phyloP scores from a whole-genome alignment of 2,113 vertebrate species.

The Paedocypris sp. region DNA sequence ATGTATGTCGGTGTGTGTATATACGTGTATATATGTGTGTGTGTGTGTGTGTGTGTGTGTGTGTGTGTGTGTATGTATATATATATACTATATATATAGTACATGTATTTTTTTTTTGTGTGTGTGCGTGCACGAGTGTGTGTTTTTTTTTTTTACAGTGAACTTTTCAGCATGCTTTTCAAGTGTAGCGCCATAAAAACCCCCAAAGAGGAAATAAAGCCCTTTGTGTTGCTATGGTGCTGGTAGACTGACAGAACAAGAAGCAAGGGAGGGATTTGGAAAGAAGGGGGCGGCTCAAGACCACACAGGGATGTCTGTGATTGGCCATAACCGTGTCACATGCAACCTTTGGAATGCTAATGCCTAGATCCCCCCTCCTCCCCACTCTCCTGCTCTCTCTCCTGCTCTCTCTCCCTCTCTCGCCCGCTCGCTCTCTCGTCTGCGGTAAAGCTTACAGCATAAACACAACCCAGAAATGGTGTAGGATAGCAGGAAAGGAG shows the following conservation, averaged over 20 bases:
- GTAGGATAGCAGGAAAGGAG: conserved; percentile 42
- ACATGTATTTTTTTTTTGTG: too few relatives aligned
- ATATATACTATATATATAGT: too few relatives aligned
- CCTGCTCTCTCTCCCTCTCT: conserved; percentile 24
- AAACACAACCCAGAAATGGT: conserved; percentile 51
- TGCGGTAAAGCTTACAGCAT: conserved; percentile 40
- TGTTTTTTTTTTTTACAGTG: not conserved
- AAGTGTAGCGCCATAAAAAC: conserved; percentile 33
- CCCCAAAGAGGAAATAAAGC: conserved; percentile 42
- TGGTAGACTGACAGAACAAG: conserved; percentile 51
- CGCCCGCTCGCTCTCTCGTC: conserved; percentile 34
- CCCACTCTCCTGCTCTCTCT: conserved; percentile 31
- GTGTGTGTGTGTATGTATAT: too few relatives aligned
- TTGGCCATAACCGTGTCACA: conserved; percentile 48
- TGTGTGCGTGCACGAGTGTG: too few relatives aligned
- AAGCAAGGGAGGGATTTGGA: conserved; percentile 13
- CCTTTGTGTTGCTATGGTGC: conserved; percentile 54
- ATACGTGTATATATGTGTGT: too few relatives aligned
- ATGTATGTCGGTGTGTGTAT: too few relatives aligned
- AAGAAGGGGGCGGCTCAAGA: conserved; percentile 29
- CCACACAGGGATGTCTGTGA: conserved; percentile 9
- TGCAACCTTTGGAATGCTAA: conserved; percentile 59
- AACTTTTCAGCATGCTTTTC: conserved; percentile 8
- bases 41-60: too few relatives aligned
- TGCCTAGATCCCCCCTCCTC: conserved; percentile 40